Evolutionary conservation across 2,113 vertebrate species (phyloP).

Genomic region (Pholis gunnellus): DNA sequence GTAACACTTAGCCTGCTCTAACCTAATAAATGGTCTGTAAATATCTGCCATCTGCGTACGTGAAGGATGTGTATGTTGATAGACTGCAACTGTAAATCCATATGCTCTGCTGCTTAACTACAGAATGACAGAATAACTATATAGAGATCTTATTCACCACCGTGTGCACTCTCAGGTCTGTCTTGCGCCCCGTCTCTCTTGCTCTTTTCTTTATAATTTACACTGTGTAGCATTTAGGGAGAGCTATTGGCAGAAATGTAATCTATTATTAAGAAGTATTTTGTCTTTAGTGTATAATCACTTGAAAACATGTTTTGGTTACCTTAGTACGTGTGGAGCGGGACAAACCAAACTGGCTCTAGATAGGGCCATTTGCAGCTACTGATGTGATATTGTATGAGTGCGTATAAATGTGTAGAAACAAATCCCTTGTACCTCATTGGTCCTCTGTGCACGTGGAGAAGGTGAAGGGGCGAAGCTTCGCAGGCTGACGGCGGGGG

Average conservation of each 20-base stretch:
- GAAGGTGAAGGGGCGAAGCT: conserved; percentile 76
- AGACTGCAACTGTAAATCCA: background rate
- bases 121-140: background rate
- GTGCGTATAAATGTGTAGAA: background rate
- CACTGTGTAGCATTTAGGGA: background rate
- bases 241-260: no score
- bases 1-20: conserved; percentile 52
- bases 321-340: background rate
- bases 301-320: no score
- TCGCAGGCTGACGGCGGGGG: conserved; percentile 64
- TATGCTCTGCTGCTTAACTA: background rate
- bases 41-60: conserved; percentile 55
- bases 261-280: background rate
- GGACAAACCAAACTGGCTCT: background rate
- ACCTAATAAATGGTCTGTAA: conserved; percentile 74
- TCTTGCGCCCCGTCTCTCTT: background rate
- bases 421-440: conserved; percentile 68
- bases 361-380: background rate
- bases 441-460: conserved; percentile 67
- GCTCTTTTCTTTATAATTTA: background rate
- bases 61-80: conserved; percentile 14
- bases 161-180: background rate
- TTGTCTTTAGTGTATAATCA: background rate
- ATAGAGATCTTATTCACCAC: background rate
- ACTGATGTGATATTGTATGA: background rate